Conservation (phyloP, 1,140 invertebrate genomes). For the Arctopsyche grandis region DNA sequence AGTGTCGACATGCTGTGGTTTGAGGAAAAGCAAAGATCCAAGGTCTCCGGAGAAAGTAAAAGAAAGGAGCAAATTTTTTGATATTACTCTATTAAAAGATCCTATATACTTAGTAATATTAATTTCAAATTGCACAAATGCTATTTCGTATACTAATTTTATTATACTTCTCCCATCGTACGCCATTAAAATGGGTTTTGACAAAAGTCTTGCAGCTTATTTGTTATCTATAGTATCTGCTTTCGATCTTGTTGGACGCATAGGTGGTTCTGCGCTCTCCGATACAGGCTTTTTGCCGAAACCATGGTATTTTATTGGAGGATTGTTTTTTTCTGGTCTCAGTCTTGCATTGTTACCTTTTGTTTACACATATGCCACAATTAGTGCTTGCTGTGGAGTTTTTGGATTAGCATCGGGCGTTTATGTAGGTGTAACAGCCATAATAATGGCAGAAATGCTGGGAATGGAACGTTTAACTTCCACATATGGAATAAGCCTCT, state of each 20-base stretch:
- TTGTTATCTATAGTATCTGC: conserved; percentile 82
- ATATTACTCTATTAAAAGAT: conserved; percentile 78
- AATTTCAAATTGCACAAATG: conserved; percentile 84
- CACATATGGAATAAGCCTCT: conserved; percentile 85
- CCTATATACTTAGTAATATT: conserved; percentile 83
- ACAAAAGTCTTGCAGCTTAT: conserved; percentile 74
- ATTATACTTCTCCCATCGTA: conserved; percentile 82
- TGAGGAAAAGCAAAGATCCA: conserved; percentile 59
- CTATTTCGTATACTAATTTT: conserved; percentile 88
- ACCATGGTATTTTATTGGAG: conserved; percentile 82
- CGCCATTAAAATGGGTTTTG: conserved; percentile 74
- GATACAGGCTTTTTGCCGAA: conserved; percentile 79
- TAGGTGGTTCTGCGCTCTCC: conserved; percentile 83
- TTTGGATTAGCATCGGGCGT: conserved; percentile 86
- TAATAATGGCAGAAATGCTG: conserved; percentile 87
- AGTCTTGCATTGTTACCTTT: conserved; percentile 76
- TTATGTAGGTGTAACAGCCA: conserved; percentile 86
- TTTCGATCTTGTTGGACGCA: conserved; percentile 81
- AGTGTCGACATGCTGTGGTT: conserved; percentile 61
- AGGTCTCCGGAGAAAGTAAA: conserved; percentile 60
- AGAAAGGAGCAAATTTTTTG: conserved; percentile 75
- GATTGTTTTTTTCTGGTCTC: conserved; percentile 79
- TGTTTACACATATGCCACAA: conserved; percentile 66
- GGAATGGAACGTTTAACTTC: conserved; percentile 84
- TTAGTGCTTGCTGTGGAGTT: conserved; percentile 76